A percentile compares a stretch with the other conserved stretches of the same genome.
Evolutionary conservation across 2,797 vertebrate species (phyloP).

Genomic region (Tragopan temminckii): DNA sequence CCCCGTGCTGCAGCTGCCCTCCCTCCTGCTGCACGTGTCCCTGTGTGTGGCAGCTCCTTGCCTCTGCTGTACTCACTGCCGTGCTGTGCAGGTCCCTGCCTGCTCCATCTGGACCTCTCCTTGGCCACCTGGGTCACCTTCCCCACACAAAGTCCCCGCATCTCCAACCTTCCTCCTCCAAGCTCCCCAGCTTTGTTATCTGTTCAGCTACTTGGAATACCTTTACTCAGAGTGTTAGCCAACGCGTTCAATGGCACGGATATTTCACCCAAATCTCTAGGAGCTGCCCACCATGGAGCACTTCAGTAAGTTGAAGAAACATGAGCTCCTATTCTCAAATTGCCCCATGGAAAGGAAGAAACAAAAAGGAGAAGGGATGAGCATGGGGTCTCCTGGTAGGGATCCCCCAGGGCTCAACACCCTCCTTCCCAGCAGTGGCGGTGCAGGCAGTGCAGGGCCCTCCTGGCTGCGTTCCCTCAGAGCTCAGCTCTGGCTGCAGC

Average conservation of each 20-base stretch:
- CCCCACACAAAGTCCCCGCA: neutral
- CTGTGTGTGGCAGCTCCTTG: accelerated
- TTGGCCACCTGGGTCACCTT: neutral
- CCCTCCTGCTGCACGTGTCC: neutral
- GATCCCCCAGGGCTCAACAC: neutral
- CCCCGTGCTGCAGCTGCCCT: neutral
- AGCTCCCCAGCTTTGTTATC: neutral
- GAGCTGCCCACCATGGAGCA: too few relatives aligned
- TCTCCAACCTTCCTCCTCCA: neutral
- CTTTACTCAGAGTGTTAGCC: neutral
- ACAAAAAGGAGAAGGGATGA: neutral
- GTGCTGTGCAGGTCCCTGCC: accelerated
- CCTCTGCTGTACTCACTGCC: neutral
- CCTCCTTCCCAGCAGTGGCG: too few relatives aligned
- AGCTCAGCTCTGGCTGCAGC: neutral
- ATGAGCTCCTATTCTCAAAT: neutral
- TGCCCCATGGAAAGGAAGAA: neutral
- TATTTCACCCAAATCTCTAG: neutral
- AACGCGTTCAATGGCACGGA: neutral
- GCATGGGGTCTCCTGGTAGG: neutral
- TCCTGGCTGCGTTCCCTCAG: neutral
- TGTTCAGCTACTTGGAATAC: neutral
- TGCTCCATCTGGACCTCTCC: neutral
- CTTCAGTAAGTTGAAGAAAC: neutral
- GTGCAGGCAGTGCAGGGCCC: neutral